These are phyloP conservation scores for Drosophila kikkawai DNA, from an alignment of 1,140 invertebrate genomes.

Conservation along the genomic window DNA sequence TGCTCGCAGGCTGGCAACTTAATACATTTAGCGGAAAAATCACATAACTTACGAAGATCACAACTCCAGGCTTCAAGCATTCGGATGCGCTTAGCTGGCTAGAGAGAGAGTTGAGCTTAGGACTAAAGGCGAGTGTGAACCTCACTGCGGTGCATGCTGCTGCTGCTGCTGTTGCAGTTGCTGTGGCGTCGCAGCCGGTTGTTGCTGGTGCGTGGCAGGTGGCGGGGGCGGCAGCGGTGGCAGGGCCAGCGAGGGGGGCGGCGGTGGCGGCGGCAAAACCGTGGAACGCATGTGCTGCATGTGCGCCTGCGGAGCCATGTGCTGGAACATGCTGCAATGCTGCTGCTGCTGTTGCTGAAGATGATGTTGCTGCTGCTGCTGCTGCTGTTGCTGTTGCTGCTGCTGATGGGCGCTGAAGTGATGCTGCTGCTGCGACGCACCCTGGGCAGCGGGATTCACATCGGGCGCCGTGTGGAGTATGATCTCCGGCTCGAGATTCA, in stretches of 20 bases:
- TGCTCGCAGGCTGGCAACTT: slow-evolving; percentile 1
- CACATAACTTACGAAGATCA: slow-evolving; percentile 23
- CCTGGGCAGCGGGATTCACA: slow-evolving; percentile 73
- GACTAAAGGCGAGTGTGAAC: slow-evolving; percentile 45
- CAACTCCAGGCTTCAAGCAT: slow-evolving; percentile 37
- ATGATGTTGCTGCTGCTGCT: slow-evolving; percentile 64
- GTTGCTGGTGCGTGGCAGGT: slow-evolving; percentile 69
- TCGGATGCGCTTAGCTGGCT: slow-evolving; percentile 46
- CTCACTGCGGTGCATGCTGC: slow-evolving; percentile 58
- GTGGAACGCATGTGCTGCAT: slow-evolving; percentile 76
- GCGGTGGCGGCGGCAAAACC: slow-evolving; percentile 57
- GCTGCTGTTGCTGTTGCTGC: slow-evolving; percentile 66
- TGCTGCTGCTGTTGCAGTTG: slow-evolving; percentile 70
- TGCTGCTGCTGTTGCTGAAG: slow-evolving; percentile 71
- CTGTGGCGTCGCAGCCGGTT: slow-evolving; percentile 59
- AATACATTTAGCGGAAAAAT: slow-evolving; percentile 11
- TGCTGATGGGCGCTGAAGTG: slow-evolving; percentile 70
- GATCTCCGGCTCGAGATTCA: slow-evolving; percentile 79
- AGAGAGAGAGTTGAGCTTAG: slow-evolving; percentile 53
- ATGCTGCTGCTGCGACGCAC: slow-evolving; percentile 68
- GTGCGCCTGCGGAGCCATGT: slow-evolving; percentile 79
- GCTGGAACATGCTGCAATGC: slow-evolving; percentile 83
- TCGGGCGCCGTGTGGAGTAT: slow-evolving; percentile 78
- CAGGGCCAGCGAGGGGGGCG: slow-evolving; percentile 34
- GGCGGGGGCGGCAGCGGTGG: slow-evolving; percentile 60